Conservation (phyloP, 1,140 invertebrate genomes). For the Arctopsyche grandis region DNA sequence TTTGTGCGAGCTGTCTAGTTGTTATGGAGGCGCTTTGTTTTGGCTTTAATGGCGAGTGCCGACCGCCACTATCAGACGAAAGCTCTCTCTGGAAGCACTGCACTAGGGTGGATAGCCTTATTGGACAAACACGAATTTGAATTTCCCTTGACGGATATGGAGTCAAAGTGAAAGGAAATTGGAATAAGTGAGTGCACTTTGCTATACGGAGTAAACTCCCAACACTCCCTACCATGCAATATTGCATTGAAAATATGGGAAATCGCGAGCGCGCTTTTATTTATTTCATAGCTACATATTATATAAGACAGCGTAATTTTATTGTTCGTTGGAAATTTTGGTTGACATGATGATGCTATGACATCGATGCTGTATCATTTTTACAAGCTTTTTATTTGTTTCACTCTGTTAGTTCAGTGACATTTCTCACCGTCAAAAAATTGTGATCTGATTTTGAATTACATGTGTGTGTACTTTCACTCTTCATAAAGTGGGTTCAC, state of each 20-base stretch:
- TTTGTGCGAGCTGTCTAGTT: no score
- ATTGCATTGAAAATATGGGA: background rate
- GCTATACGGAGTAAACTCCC: conserved; percentile 11
- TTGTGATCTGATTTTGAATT: no score
- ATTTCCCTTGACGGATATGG: conserved; percentile 52
- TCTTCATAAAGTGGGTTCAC: no score
- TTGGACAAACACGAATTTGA: conserved; percentile 52
- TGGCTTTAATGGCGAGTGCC: background rate
- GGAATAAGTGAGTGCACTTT: conserved; percentile 52
- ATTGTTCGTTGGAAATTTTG: no score
- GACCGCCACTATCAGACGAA: background rate
- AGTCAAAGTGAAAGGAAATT: conserved; percentile 53
- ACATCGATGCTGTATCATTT: no score
- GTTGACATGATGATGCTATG: no score
- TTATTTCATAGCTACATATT: conserved; percentile 11
- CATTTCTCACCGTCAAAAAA: no score
- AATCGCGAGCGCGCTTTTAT: background rate
- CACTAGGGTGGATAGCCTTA: conserved; percentile 37
- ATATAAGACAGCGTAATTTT: conserved; percentile 1
- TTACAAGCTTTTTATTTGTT: no score
- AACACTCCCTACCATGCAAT: background rate
- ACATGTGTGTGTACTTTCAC: no score
- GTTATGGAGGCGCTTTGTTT: background rate
- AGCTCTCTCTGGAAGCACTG: background rate
- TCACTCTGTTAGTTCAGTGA: no score